Evolutionary conservation across 2,888 invertebrate species (phyloP).

Genomic region (Perizoma affinitatum): DNA sequence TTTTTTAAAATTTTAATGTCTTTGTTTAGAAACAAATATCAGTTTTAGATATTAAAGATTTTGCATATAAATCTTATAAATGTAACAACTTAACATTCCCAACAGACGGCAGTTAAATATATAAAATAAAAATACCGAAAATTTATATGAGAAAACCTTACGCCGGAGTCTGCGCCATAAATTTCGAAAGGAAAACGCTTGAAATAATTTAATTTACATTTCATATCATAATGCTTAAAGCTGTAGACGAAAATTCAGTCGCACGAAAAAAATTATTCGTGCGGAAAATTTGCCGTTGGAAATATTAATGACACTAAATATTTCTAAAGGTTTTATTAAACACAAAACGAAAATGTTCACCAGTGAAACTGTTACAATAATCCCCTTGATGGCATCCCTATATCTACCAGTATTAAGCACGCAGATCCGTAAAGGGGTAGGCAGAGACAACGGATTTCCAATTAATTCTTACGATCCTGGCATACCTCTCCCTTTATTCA

Average conservation of each 20-base stretch:
- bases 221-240: slow-evolving; percentile 40
- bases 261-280: slow-evolving; percentile 42
- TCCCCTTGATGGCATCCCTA: too few relatives aligned
- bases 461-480: too few relatives aligned
- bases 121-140: slow-evolving; percentile 29
- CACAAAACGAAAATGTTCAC: too few relatives aligned
- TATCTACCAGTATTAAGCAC: too few relatives aligned
- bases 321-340: slow-evolving; percentile 15
- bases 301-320: slow-evolving; percentile 38
- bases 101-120: slow-evolving; percentile 6
- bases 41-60: too few relatives aligned
- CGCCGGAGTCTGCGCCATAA: slow-evolving; percentile 37
- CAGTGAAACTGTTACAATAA: too few relatives aligned
- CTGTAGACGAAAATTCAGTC: slow-evolving; percentile 33
- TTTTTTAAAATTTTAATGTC: too few relatives aligned
- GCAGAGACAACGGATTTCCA: too few relatives aligned
- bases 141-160: slow-evolving; percentile 40
- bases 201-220: slow-evolving; percentile 44
- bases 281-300: slow-evolving; percentile 35
- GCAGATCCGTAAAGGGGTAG: too few relatives aligned
- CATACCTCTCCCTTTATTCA: too few relatives aligned
- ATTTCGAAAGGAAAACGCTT: slow-evolving; percentile 37
- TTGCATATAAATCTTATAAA: not conserved
- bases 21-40: too few relatives aligned
- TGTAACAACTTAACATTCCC: not conserved